phyloP scores from a whole-genome alignment of 2,113 vertebrate species.

The Gnathonemus longibarbis region DNA sequence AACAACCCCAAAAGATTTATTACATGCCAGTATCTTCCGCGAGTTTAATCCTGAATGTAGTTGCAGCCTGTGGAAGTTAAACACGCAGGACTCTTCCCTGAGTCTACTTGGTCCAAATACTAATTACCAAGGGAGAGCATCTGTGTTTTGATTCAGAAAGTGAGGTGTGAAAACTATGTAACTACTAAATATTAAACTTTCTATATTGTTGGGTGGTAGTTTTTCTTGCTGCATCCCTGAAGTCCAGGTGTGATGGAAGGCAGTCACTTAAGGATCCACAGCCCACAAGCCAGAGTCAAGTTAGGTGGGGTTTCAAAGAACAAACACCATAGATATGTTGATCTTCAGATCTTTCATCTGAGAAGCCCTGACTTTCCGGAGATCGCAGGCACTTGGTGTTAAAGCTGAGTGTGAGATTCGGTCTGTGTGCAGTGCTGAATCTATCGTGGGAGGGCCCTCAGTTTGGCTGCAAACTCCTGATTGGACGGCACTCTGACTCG shows the following conservation, averaged over 20 bases:
- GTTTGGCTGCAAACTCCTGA: neutral
- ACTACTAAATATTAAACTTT: neutral
- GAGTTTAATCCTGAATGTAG: neutral
- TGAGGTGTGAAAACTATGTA: neutral
- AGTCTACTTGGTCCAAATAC: neutral
- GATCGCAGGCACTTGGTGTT: neutral
- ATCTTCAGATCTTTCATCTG: neutral
- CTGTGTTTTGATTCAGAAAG: neutral
- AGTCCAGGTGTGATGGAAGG: neutral
- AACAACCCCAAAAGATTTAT: neutral
- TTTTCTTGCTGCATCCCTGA: neutral
- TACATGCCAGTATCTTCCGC: neutral
- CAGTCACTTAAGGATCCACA: neutral
- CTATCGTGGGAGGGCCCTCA: neutral
- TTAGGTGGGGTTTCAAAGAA: neutral
- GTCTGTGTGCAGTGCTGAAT: neutral
- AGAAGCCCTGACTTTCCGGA: neutral
- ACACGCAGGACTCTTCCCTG: neutral
- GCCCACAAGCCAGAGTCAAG: neutral
- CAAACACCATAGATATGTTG: neutral
- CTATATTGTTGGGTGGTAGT: neutral
- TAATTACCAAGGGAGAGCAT: neutral
- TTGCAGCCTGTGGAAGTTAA: neutral
- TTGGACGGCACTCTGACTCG: neutral
- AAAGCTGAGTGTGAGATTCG: neutral